A percentile compares a stretch with the other conserved stretches of the same genome.
phyloP scores from a whole-genome alignment of 2,113 vertebrate genomes.

The Ardeotis arabs region DNA sequence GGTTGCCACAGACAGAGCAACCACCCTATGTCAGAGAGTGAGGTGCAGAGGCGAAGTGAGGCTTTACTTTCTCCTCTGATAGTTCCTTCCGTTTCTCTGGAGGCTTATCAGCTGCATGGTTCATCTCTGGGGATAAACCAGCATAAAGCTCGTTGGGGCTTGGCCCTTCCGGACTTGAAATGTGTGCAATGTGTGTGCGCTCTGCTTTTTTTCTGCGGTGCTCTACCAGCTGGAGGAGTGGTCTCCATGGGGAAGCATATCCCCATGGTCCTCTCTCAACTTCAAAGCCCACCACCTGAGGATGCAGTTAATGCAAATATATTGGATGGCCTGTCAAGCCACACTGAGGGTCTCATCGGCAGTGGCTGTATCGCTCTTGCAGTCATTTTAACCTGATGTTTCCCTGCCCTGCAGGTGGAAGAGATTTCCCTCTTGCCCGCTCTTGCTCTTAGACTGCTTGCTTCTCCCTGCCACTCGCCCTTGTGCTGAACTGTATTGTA shows the following conservation, averaged over 20 bases:
- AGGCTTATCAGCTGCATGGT: neutral
- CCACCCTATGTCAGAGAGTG: accelerated
- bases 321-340: neutral
- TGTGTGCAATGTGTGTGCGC: too few relatives aligned
- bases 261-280: neutral
- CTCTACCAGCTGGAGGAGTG: neutral
- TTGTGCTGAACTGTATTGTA: neutral
- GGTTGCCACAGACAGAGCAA: neutral
- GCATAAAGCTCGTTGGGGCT: neutral
- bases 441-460: neutral
- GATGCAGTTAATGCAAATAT: neutral
- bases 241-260: neutral
- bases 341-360: neutral
- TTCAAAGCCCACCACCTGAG: neutral
- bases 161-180: neutral
- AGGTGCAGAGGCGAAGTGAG: neutral
- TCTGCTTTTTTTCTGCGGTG: neutral
- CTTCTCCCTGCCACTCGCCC: neutral
- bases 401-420: neutral
- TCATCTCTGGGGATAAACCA: neutral
- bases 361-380: neutral
- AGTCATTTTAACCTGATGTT: neutral
- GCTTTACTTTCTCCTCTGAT: neutral
- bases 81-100: neutral
- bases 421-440: neutral